Percentiles rank a stretch among this genome's conserved stretches.
Conservation (phyloP, 2,113 vertebrate genomes). For the Nymphicus hollandicus region DNA sequence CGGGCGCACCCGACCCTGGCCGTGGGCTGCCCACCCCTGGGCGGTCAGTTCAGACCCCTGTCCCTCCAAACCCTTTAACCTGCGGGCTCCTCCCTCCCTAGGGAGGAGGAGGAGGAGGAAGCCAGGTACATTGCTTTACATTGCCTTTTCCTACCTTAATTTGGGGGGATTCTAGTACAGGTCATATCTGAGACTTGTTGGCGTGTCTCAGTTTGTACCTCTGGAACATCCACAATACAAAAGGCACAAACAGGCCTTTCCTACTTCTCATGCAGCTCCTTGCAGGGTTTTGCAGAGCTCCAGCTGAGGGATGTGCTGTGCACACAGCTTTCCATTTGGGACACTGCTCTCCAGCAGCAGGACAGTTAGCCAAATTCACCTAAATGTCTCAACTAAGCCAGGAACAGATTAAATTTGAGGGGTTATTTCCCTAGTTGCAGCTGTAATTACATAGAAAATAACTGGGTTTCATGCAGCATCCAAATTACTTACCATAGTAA, state of each 20-base stretch:
- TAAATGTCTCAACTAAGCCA: not conserved
- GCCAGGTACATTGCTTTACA: not conserved
- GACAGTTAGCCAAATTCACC: not conserved
- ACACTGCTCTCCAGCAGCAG: not conserved
- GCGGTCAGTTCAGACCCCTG: accelerated
- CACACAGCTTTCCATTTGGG: not conserved
- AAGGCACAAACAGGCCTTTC: not conserved
- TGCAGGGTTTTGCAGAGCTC: not conserved
- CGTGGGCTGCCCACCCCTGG: not conserved
- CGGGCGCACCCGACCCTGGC: not conserved
- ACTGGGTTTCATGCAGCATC: not conserved
- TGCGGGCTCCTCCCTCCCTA: not conserved
- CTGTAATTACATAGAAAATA: not conserved
- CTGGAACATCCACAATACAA: not conserved
- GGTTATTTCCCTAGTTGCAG: not conserved
- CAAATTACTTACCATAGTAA: not conserved
- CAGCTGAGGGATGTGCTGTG: accelerated
- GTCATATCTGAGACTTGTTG: not conserved
- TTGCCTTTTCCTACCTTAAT: not conserved
- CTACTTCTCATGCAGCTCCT: not conserved
- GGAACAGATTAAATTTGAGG: not conserved
- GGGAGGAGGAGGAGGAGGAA: not conserved
- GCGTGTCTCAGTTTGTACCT: not conserved
- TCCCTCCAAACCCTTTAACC: too few relatives aligned
- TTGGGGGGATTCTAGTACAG: not conserved